Percentiles rank a stretch among this genome's conserved stretches.
phyloP scores from a whole-genome alignment of 2,113 vertebrate species.

The Tyrannus savana region DNA sequence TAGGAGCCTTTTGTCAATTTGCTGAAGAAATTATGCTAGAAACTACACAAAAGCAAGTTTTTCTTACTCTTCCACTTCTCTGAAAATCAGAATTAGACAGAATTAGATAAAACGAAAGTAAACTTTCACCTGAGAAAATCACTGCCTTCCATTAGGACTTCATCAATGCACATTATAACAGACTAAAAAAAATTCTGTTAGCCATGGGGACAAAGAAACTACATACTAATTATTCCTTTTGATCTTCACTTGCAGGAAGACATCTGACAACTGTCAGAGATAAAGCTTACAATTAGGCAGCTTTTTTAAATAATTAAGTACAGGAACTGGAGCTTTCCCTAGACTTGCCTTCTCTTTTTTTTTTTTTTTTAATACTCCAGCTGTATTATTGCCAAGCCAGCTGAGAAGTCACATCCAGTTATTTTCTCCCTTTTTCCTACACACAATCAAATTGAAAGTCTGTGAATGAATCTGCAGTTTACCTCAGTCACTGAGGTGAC shows the following conservation, averaged over 20 bases:
- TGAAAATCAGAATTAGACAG: conserved; percentile 33
- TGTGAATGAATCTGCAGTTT: neutral
- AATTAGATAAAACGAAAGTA: conserved; percentile 42
- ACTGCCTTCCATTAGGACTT: conserved; percentile 30
- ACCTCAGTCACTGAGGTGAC: neutral
- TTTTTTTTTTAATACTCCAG: neutral
- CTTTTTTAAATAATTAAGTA: conserved; percentile 58
- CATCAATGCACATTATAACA: conserved; percentile 30
- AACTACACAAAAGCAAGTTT: conserved; percentile 37
- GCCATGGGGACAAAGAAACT: conserved; percentile 47
- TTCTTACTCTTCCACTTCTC: conserved; percentile 32
- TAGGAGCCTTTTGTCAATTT: conserved; percentile 44
- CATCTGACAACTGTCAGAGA: conserved; percentile 61
- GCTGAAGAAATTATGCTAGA: conserved; percentile 47
- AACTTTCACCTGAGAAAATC: conserved; percentile 59
- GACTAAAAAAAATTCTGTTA: conserved; percentile 37
- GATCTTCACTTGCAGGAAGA: conserved; percentile 57
- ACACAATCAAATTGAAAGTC: neutral
- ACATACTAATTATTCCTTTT: conserved; percentile 62
- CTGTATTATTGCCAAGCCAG: neutral
- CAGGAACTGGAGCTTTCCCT: conserved; percentile 3
- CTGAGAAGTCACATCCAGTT: neutral
- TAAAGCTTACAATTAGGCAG: conserved; percentile 57
- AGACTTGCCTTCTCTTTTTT: neutral
- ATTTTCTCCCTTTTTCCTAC: neutral